Evolutionary conservation across 2,888 invertebrate genomes (phyloP).

Genomic region (Hymenopus coronatus): DNA sequence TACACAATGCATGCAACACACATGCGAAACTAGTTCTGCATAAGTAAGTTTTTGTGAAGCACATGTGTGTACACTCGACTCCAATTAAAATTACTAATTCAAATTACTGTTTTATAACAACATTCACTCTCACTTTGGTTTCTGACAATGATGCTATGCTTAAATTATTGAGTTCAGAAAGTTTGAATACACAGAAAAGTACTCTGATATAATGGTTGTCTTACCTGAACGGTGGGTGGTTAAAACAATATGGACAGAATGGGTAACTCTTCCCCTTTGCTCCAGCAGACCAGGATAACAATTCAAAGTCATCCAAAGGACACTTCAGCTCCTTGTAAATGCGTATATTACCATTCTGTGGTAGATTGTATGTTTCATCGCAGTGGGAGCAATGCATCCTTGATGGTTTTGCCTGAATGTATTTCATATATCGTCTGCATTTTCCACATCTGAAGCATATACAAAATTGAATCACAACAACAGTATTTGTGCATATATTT

Average conservation of each 20-base stretch:
- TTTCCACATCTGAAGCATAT: constrained; percentile 62
- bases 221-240: constrained; percentile 92
- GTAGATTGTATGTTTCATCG: constrained; percentile 93
- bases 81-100: no score
- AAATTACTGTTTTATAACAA: no score
- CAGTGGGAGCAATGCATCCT: constrained; percentile 93
- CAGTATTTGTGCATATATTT: no score
- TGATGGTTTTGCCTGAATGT: constrained; percentile 89
- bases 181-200: not conserved
- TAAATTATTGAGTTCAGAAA: not conserved
- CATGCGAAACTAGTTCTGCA: no score
- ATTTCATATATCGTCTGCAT: constrained; percentile 96
- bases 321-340: constrained; percentile 94
- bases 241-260: constrained; percentile 97
- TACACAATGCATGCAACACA: no score
- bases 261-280: constrained; percentile 92
- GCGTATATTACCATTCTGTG: constrained; percentile 88
- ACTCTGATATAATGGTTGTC: constrained; percentile 17
- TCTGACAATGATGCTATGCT: no score
- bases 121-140: no score
- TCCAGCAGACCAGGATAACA: constrained; percentile 93
- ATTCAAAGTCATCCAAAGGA: constrained; percentile 95
- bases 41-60: no score
- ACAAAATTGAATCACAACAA: not conserved
- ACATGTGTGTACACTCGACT: no score